Evolutionary conservation across 2,888 invertebrate species (phyloP), one percentile per base, ranked within the genome.

Genomic region (Campaea margaritaria): DNA sequence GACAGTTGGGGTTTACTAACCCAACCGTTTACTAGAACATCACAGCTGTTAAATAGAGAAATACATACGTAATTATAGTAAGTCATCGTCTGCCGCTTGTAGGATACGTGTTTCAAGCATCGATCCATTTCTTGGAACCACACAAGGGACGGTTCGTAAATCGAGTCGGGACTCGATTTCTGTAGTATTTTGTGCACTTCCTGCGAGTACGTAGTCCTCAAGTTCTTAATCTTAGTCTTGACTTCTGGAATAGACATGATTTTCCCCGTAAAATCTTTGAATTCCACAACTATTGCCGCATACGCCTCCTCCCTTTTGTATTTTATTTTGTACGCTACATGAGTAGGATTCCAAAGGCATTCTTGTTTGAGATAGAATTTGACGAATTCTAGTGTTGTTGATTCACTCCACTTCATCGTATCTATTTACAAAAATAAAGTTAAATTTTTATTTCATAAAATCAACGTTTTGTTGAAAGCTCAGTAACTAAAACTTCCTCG

Each of bases 291-390:
- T 34, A 91, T 88, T 42, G 80, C 76, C 0, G 68, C 55, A 64
- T 90, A 91, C 0, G 93, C 91, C 36, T 78, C 79, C 50, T 88
- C 82, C 62, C 93, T 81, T 65, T 82, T 82, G 59, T 75, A 76
- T 70, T 82, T 86, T 9, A 83, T 61, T 78, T 88, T 91, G 68
- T 93, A 93, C 10, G 79, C 81, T 0, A 83, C 75, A 65, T 89
- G 86, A 43, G 75, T 69, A 0, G 89, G 86, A 72, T 93, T 90
- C 93, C 93, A 93, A 11, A 93, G 77, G 61, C 91, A 91, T 70
- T 93, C 93, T 58, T 92, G 83, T 62, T 87, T 88, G 52, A 91
- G 76, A 74, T 93, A 93, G 52, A 91, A 78, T 75, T 88, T 91
- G 11, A 93, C 92, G 67, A 93, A 93, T 67, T 87, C 81, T 56